Evolutionary conservation across 2,113 vertebrate species (phyloP).

Genomic region (Heliornis fulica): DNA sequence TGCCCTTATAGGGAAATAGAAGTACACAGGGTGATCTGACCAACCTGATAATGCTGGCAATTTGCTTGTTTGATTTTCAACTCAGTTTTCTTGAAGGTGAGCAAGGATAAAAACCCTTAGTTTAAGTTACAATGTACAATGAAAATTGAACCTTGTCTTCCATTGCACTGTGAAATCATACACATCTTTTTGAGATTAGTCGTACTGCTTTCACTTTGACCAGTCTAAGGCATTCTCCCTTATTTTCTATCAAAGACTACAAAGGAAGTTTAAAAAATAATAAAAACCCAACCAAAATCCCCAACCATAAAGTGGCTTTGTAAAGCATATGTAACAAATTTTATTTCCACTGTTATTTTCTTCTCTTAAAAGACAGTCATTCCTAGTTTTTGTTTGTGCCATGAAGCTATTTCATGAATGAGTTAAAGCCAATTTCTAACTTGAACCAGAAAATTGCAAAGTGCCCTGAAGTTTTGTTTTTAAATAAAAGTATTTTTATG

Average conservation of each 20-base stretch:
- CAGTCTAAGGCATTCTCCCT: background rate
- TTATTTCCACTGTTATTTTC: background rate
- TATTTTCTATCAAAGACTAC: background rate
- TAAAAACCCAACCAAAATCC: background rate
- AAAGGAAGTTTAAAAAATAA: background rate
- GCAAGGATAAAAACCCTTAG: accelerated
- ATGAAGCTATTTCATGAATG: background rate
- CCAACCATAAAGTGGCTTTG: too few relatives aligned
- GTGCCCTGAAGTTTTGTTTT: background rate
- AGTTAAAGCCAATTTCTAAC: background rate
- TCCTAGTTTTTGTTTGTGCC: background rate
- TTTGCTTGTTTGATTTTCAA: background rate
- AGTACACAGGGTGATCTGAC: background rate
- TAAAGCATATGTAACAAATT: background rate
- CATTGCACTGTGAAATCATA: background rate
- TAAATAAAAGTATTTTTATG: background rate
- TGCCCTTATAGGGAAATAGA: background rate
- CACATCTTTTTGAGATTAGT: background rate
- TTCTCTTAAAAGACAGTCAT: background rate
- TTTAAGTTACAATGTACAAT: too few relatives aligned
- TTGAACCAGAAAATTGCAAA: background rate
- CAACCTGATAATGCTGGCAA: background rate
- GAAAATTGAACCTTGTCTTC: background rate
- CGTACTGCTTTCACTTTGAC: background rate
- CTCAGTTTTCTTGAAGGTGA: background rate